phyloP scores from a whole-genome alignment of 2,113 vertebrate genomes.

The Seriola rivoliana region DNA sequence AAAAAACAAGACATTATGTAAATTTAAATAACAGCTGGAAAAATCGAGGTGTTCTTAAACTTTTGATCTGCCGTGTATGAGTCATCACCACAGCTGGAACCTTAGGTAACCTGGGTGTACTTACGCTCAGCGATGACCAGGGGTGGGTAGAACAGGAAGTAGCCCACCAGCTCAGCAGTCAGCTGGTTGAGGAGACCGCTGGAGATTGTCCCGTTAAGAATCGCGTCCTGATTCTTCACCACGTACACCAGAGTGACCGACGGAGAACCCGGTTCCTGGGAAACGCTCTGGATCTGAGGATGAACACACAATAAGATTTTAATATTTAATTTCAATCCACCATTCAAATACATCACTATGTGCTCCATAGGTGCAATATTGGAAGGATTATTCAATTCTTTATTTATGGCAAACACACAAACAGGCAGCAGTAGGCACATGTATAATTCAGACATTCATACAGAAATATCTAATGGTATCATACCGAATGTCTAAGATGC shows the following conservation, averaged over 20 bases:
- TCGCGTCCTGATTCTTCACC: constrained; percentile 90
- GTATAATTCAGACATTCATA: constrained; percentile 47
- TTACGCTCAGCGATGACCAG: constrained; percentile 97
- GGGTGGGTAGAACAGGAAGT: constrained; percentile 96
- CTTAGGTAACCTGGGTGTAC: constrained; percentile 62
- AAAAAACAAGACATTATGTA: too few relatives aligned
- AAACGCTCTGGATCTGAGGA: constrained; percentile 92
- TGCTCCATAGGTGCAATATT: background rate
- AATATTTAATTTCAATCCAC: background rate
- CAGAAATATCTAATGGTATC: constrained; percentile 21
- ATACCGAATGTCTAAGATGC: constrained; percentile 13
- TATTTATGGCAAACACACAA: constrained; percentile 17
- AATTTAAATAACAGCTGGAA: too few relatives aligned
- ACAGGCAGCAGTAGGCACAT: constrained; percentile 6
- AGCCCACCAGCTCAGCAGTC: constrained; percentile 95
- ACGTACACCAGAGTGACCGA: constrained; percentile 92
- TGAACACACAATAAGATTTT: constrained; percentile 54
- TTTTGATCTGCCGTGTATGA: too few relatives aligned
- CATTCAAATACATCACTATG: background rate
- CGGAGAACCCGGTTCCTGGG: constrained; percentile 86
- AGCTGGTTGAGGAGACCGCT: constrained; percentile 95
- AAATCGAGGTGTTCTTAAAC: too few relatives aligned
- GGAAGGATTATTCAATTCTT: constrained; percentile 5
- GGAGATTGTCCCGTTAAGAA: constrained; percentile 92
- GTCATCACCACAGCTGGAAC: background rate